phyloP scores from a whole-genome alignment of 2,797 vertebrate genomes.

The Tokudaia muenninki region DNA sequence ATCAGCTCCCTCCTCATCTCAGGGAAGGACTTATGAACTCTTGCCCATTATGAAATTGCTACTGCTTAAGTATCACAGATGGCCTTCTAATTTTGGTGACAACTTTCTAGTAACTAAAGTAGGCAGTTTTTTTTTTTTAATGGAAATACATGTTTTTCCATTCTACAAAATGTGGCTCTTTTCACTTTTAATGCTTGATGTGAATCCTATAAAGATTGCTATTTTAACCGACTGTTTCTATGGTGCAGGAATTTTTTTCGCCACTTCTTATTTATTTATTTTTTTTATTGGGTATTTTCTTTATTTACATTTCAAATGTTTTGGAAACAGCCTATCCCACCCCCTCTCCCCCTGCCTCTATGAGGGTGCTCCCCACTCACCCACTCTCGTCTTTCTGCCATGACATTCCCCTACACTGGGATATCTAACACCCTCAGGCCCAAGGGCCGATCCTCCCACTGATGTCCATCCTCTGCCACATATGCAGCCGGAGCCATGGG shows the following conservation, averaged over 20 bases:
- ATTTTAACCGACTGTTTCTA: not conserved
- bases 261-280: not conserved
- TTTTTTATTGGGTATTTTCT: no score
- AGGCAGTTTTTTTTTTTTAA: not conserved
- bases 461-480: no score
- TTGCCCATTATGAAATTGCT: not conserved
- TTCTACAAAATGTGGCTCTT: not conserved
- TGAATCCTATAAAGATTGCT: not conserved
- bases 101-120: conserved; percentile 7
- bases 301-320: no score
- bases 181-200: not conserved
- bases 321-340: no score
- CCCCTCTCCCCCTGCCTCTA: no score
- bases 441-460: no score
- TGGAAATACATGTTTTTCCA: conserved; percentile 25
- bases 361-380: no score
- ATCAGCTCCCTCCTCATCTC: not conserved
- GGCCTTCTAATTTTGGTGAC: not conserved
- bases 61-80: not conserved
- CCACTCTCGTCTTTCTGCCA: no score
- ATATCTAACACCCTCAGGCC: no score
- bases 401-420: no score
- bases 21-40: not conserved
- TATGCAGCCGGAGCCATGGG: no score
- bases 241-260: conserved; percentile 11